Evolutionary conservation across 2,113 vertebrate genomes (phyloP), one percentile per base, ranked within the genome.

Genomic region (Anhinga rufa): DNA sequence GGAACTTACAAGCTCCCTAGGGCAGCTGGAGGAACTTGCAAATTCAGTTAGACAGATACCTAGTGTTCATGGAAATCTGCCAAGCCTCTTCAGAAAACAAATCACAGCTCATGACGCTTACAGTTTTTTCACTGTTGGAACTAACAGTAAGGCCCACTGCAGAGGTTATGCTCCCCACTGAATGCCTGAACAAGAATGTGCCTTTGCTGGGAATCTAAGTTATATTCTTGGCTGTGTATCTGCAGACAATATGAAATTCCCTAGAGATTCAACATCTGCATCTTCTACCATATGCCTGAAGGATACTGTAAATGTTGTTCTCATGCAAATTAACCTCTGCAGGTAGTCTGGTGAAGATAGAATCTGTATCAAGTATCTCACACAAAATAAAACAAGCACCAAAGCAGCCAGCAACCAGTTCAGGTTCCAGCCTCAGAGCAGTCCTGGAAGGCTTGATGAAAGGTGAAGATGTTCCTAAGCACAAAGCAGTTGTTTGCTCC

Each of bases 31-130:
- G 78, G 89, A 94, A 68, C 71, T 82, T 29, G 84, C 82, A 90
- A 80, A 95, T 77, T 89, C 87, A 86, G 24, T 70, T 66, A 48
- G 78, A 93, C 86, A 80, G 87, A 96, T 80, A 91, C 89, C 95
- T 82, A 70, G 91, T 71, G 89, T 77, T 92, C 0, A 16, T 74
- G 95, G 92, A 83, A 76, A 9, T 24, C 4, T 87, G 96, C 95
- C 97, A 96, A 92, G 66, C 48, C 83, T 46, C 29, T 57, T 74
- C n/a, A 28, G 71, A 48, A 82, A 92, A 40, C 81, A 85, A 90
- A 74, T 92, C 62, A 62, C 77, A 68, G 83, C 68, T 80, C 79
- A 82, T 64, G 88, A 82, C 1, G 16, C 71, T 74, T 28, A 36
- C 36, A 71, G 90, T 42, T 75, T 61, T 87, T 38, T 88, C 32